Evolutionary conservation across 2,113 vertebrate genomes (phyloP).

Genomic region (Ovis aries): ARS-UI_Ramb_v3.0 NC_056055.1:126519501-126520000

Average conservation of each 20-base stretch:
- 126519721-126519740: not conserved
- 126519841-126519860: not conserved
- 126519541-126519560: slow-evolving; percentile 67
- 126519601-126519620: slow-evolving; percentile 45
- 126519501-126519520: slow-evolving; percentile 56
- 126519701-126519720: slow-evolving; percentile 14
- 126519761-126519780: not conserved
- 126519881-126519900: slow-evolving; percentile 17
- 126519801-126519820: slow-evolving; percentile 1
- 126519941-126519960: not conserved
- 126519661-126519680: slow-evolving; percentile 17
- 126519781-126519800: not conserved
- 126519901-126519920: not conserved
- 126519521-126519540: slow-evolving; percentile 61
- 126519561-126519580: slow-evolving; percentile 59
- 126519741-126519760: slow-evolving; percentile 2
- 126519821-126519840: not conserved
- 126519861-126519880: not conserved
- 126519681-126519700: slow-evolving; percentile 8
- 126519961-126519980: not conserved
- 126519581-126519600: slow-evolving; percentile 48
- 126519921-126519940: not conserved
- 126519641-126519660: not conserved
- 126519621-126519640: slow-evolving; percentile 13
- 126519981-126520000: not conserved